Evolutionary conservation across 2,888 invertebrate species (phyloP), one percentile per base, ranked within the genome.

Genomic region (Allacma fusca): DNA sequence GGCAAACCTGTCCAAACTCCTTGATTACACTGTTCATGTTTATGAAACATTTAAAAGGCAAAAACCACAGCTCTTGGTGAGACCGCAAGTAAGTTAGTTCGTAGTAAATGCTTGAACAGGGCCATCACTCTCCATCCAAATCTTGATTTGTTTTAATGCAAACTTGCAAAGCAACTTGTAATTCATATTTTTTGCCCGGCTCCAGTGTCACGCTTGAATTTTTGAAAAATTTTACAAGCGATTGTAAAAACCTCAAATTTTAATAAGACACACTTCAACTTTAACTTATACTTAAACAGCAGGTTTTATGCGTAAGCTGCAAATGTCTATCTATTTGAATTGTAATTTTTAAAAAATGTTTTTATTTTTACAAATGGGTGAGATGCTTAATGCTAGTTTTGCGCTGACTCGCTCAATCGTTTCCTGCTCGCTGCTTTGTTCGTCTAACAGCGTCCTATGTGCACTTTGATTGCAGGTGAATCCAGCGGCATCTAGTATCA

Each of bases 11-110:
- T 62, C 76, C 13, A 57, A 5, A 23, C 77, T 82, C 19, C 79
- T 79, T 26, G 73, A 80, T 29, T 83, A 80, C 74, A 62, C 82
- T 50, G 79, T 79, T 43, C 80, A 83, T 57, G 72, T 83, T 16
- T 82, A 81, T 75, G 74, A 79, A 13, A 80, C 78, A 21, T 82
- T 83, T 40, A 81, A 76, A 72, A 76, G 80, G 21, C 80, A 82
- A 75, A 80, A 81, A 50, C 82, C 81, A 19, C 23, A 13, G 26
- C 50, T 70, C 28, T 19, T 44, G 57, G 62, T 62, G 16, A 76
- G 69, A 29, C 70, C 76, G 7, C 19, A 50, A 62, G 76, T 75
- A 68, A 75, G 34, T 21, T 34, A 40, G n/a, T 68, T 68, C 19
- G 28, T 64, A 34, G 64, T 64, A 64, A 64, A 1, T 23, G 28